Evolutionary conservation across 2,797 vertebrate genomes (phyloP).

Genomic region (Phylloscopus collybita): DNA sequence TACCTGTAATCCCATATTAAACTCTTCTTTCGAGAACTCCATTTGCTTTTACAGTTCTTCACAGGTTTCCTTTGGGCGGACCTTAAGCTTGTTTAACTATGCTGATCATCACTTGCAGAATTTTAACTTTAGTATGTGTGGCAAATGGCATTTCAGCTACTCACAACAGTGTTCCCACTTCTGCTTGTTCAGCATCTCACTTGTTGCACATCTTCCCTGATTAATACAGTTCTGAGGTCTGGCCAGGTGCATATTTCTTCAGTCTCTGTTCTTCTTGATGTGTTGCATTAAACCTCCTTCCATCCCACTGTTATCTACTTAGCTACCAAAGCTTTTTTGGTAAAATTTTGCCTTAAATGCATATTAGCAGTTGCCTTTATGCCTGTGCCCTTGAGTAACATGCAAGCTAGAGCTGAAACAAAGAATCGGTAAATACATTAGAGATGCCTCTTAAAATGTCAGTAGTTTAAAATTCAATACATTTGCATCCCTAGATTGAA

Average conservation of each 20-base stretch:
- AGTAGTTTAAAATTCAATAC: background rate
- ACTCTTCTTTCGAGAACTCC: background rate
- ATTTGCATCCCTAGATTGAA: background rate
- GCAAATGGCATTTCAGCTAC: background rate
- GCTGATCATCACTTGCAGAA: background rate
- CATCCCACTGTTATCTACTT: background rate
- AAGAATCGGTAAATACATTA: background rate
- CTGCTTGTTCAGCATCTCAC: background rate
- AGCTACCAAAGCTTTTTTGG: background rate
- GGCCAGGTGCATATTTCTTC: background rate
- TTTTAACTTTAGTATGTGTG: background rate
- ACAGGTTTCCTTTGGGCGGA: background rate
- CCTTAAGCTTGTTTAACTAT: background rate
- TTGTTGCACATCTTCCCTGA: background rate
- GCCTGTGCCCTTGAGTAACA: background rate
- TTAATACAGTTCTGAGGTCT: background rate
- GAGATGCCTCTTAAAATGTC: background rate
- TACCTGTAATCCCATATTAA: background rate
- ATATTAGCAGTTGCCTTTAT: background rate
- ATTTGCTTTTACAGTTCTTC: background rate
- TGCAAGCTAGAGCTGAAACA: background rate
- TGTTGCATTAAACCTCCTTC: background rate
- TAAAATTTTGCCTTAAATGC: background rate
- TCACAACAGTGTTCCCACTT: background rate
- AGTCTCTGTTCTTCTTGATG: background rate